Conservation (phyloP, 2,797 vertebrate species). For the Cichlasoma orientale region DNA sequence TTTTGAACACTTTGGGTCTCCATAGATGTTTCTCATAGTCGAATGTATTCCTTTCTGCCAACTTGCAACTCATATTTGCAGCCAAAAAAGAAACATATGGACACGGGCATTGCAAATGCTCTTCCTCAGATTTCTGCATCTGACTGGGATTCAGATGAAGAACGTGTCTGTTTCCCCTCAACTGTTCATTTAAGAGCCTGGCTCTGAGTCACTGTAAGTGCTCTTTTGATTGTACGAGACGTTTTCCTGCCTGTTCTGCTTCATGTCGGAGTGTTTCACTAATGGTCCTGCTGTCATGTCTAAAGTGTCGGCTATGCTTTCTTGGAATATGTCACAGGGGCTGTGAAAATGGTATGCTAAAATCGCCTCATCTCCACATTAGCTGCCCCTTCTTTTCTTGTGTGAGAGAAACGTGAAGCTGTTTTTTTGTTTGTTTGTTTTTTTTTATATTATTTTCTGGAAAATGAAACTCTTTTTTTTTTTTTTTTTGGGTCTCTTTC, state of each 20-base stretch:
- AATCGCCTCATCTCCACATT: conserved; percentile 31
- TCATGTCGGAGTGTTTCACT: conserved; percentile 27
- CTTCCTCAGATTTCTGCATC: conserved; percentile 2
- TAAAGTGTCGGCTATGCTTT: conserved; percentile 27
- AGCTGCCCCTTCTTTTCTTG: background rate
- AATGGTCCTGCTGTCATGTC: conserved; percentile 28
- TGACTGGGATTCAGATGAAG: conserved; percentile 13
- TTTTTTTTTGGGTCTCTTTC: background rate
- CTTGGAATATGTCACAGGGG: conserved; percentile 22
- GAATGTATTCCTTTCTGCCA: background rate
- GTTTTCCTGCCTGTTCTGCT: conserved; percentile 4
- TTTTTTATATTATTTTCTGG: background rate
- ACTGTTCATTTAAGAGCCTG: conserved; percentile 13
- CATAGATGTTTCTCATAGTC: background rate
- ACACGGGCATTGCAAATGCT: background rate
- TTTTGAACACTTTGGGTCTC: background rate
- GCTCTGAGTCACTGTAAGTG: conserved; percentile 47
- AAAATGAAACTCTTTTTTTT: background rate
- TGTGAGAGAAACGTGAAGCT: conserved; percentile 1
- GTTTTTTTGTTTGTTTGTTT: background rate
- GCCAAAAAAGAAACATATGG: background rate
- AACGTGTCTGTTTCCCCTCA: conserved; percentile 16
- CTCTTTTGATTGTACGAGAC: conserved; percentile 40
- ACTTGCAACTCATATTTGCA: background rate
- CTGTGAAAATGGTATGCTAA: conserved; percentile 7